Base-by-base conservation (phyloP, 2,888 invertebrate species). In the Buathra laborator region DNA sequence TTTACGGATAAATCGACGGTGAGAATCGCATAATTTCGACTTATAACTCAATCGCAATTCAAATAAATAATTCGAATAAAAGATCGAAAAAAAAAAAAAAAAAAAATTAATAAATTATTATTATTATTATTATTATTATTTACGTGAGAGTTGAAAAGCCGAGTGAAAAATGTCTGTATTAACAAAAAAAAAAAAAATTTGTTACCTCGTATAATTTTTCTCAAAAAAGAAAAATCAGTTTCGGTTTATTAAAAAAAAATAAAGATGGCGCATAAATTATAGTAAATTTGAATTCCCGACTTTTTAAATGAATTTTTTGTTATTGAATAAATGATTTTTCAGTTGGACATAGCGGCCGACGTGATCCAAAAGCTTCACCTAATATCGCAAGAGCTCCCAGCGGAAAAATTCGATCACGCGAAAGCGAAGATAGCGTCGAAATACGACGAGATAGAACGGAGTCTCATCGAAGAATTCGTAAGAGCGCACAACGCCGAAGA, bases 281-380 rank as follows among this genome's bases (percentile, higher is more conserved):
- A 48, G 24, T 24, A 24, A 24, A 24, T 24, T 24, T 24, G 24
- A 0, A 14, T 14, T 46, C 7, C 37, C 4, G n/a, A 5, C 2
- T 53, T 16, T 16, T 29, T 62, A 1, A 62, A 62, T 24, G 14
- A 56, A 24, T 19, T 12, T 0, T 4, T 29, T 75, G n/a, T 66
- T 75, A 24, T 24, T 24, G 24, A 24, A 24, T 24, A 24, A 24
- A 24, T 24, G 24, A 24, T 89, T 85, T 94, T 94, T 72, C 92
- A 98, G 97, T 94, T 99, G 51, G 97, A 98, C 92, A 98, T 99
- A 94, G 98, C 99, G 24, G 99, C 99, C 10, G 99, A 99, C 94
- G 97, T 99, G 4, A 99, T 99, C 89, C 99, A 99, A 94, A 99
- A 99, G 93, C 95, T 99, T 0, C 97, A 98, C 93, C 96, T 98